Conservation (phyloP, 2,113 vertebrate genomes). For the Dermatemys mawii region DNA sequence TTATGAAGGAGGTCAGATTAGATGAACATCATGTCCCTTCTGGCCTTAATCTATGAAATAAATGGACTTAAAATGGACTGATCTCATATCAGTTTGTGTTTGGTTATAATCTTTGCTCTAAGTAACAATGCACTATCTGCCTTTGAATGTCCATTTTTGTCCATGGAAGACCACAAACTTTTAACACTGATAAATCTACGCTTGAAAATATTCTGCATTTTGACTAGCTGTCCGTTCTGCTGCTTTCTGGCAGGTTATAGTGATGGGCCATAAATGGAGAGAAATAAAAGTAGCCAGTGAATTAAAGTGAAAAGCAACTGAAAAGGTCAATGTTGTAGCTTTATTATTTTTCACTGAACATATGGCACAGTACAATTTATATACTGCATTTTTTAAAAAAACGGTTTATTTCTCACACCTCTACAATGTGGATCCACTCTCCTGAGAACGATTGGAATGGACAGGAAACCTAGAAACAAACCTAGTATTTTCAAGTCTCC, state of each 20-base stretch:
- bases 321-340: conserved; percentile 48
- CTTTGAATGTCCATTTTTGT: neutral
- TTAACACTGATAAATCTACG: neutral
- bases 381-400: neutral
- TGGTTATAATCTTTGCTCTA: neutral
- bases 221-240: neutral
- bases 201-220: conserved; percentile 41
- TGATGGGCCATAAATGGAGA: conserved; percentile 14
- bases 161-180: neutral
- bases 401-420: neutral
- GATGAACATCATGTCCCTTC: no score
- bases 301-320: conserved; percentile 28
- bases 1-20: no score
- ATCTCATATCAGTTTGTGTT: neutral
- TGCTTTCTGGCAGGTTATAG: neutral
- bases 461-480: neutral
- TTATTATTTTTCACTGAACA: conserved; percentile 31
- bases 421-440: neutral
- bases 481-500: neutral
- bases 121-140: neutral
- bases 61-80: neutral
- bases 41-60: no score
- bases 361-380: conserved; percentile 32
- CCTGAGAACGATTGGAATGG: neutral
- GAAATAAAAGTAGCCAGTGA: conserved; percentile 29